Conservation (phyloP, 1,140 invertebrate genomes). For the Phenacoccus solenopsis region DNA sequence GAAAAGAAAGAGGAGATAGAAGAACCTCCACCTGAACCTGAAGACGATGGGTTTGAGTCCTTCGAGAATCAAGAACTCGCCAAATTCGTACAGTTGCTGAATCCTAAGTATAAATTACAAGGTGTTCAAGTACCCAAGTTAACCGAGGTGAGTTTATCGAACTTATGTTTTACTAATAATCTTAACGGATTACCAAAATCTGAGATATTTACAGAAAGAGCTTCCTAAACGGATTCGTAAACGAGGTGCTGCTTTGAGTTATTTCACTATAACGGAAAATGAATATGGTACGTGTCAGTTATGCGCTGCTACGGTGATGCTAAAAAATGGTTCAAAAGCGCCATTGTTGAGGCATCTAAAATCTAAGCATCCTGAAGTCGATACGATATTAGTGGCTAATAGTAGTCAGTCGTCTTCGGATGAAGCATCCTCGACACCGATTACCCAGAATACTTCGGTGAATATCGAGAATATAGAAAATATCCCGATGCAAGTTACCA, state of each 20-base stretch:
- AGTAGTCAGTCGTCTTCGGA: not conserved
- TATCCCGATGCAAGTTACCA: not conserved
- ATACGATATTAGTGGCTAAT: not conserved
- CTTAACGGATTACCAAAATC: too few relatives aligned
- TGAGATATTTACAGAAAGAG: not conserved
- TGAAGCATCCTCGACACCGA: not conserved
- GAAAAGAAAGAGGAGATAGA: not conserved
- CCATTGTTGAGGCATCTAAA: not conserved
- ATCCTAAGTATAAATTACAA: not conserved
- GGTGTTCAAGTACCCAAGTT: not conserved
- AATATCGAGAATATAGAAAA: constrained; percentile 10
- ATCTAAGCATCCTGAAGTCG: not conserved
- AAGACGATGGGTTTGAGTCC: not conserved
- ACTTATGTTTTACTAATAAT: too few relatives aligned
- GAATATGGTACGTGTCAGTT: not conserved
- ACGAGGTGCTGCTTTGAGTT: constrained; percentile 1
- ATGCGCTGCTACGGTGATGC: not conserved
- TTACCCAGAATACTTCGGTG: not conserved
- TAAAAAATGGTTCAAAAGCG: not conserved
- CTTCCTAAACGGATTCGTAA: not conserved
- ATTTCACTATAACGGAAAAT: not conserved
- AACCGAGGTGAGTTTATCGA: not conserved
- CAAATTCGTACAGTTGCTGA: not conserved
- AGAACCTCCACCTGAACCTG: not conserved
- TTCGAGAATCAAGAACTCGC: not conserved